Base-by-base conservation (phyloP, 2,113 vertebrate genomes). In the Lamprotornis superbus region DNA sequence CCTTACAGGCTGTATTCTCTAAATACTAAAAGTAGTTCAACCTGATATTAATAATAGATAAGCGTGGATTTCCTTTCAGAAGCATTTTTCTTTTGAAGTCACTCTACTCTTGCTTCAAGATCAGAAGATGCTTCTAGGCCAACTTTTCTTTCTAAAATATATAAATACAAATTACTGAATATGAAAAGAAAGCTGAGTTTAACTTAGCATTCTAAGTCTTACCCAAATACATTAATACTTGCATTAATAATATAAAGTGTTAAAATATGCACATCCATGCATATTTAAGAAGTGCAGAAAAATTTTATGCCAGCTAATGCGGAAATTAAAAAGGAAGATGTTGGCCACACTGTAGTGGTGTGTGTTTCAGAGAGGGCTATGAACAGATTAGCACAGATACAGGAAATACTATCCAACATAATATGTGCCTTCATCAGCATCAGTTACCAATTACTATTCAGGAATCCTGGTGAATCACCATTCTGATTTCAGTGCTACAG, bases 1-100 rank as follows among this genome's bases (percentile, higher is more conserved):
- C 59, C 67, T 56, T 10, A 40, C 33, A 83, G 39, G 17, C 85
- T 67, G 37, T 28, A 55, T 64, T 87, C 77, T 79, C 31, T 15
- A 67, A 75, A 94, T 71, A 73, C 77, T 75, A 39, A 57, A 97
- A 95, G 89, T 95, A 96, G 92, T 95, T 97, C 96, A 97, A 94
- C 79, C 90, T 93, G 92, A 68, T 81, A 96, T 86, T 93, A 95
- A 94, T 93, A 94, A 93, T 96, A 85, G 89, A 93, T 90, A 90
- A 90, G 79, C 16, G 12, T 46, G 56, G 79, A 87, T 93, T 89
- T 93, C 90, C 60, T 90, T 96, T 90, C 37, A 88, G 64, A 70
- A 64, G 44, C 33, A 40, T 71, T 93, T 95, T 90, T 93, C 95
- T 95, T 96, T 96, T 94, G 79, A 96, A 95, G 95, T 97, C 5